Conservation (phyloP, 2,888 invertebrate genomes). For the Xylophagus ater region DNA sequence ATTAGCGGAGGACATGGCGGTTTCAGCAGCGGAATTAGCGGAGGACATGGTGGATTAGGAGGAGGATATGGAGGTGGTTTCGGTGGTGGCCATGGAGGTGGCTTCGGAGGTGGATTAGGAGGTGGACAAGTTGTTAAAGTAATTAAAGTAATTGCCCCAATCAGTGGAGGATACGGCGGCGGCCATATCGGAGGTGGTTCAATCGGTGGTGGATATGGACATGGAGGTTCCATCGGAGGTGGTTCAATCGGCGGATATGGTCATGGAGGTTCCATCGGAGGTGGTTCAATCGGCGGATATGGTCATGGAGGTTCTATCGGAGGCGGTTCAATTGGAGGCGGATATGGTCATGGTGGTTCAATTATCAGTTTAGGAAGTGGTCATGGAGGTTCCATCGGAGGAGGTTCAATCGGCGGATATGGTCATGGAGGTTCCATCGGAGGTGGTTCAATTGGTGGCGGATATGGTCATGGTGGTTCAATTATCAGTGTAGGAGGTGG, state of each 20-base stretch:
- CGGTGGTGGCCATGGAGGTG: too few species aligned
- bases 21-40: too few species aligned
- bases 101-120: too few species aligned
- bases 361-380: background rate
- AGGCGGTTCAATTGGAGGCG: conserved; percentile 2
- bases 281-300: too few species aligned
- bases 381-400: conserved; percentile 1
- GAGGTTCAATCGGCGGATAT: conserved; percentile 6
- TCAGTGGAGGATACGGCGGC: conserved; percentile 7
- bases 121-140: too few species aligned
- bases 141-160: too few species aligned
- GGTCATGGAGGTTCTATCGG: too few species aligned
- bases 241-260: background rate
- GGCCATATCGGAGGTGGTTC: background rate
- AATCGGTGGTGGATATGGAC: background rate
- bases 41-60: too few species aligned
- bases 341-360: conserved; percentile 1
- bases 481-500: conserved; percentile 7
- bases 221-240: background rate
- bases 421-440: conserved; percentile 1
- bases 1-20: conserved; percentile 4
- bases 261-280: too few species aligned
- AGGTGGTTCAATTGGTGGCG: background rate
- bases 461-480: conserved; percentile 1
- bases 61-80: too few species aligned